Evolutionary conservation across 2,113 vertebrate species (phyloP), one percentile per base, ranked within the genome.

Genomic region (Embiotoca jacksoni): DNA sequence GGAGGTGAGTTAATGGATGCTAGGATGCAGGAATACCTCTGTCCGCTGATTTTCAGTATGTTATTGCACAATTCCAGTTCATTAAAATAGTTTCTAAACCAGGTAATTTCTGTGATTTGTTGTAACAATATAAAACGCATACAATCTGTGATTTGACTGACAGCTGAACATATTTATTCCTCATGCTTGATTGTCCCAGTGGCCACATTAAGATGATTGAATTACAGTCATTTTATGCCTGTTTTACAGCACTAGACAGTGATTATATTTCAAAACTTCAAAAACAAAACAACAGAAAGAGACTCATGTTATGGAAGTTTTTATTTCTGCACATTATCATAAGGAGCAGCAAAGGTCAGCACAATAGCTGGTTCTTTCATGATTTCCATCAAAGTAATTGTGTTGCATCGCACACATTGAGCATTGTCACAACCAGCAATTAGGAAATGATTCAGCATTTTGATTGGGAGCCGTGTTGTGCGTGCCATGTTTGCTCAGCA

Each of bases 401-500:
- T 41, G 75, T 74, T 52, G 76, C 47, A 57, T 63, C 60, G 71
- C 67, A 72, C 80, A 88, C 65, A 69, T 89, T 83, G 70, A 81
- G 54, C 64, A 32, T 82, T 65, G 63, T 59, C 9, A 56, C 80
- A 89, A 87, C 80, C 74, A 36, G 86, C 83, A 92, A 92, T 93
- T 92, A 93, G 83, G 16, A 80, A 75, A 83, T 82, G 86, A 90
- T 89, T 91, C 87, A 63, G 80, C 74, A 56, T 84, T 91, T 87
- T 92, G 91, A 93, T 93, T 91, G 85, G 83, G 69, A 68, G 83
- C 65, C 75, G 67, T 90, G 88, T 79, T 87, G 79, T 77, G 79
- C 74, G 73, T 53, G 72, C 61, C 5, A 35, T 89, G 80, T 90
- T 92, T 86, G 67, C 85, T 86, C 85, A 79, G 84, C 77, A 59